Evolutionary conservation across 2,113 vertebrate genomes (phyloP), one percentile per base, ranked within the genome.

Genomic region (Myotis yumanensis): DNA sequence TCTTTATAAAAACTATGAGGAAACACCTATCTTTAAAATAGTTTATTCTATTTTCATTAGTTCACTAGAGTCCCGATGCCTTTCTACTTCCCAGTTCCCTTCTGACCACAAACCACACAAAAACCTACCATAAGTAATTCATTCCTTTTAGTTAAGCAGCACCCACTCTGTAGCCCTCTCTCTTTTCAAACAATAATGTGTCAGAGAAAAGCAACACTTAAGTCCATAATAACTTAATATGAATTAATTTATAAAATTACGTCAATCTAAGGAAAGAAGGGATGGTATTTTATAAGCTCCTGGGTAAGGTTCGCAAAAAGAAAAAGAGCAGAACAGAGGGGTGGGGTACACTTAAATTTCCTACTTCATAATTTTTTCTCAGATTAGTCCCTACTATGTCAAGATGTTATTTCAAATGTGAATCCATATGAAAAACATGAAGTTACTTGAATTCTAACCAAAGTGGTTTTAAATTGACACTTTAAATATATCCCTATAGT

Each of bases 401-500:
- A 59, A 59, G 7, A 51, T 77, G 57, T 35, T 77, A 90, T 69
- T 77, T 92, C 52, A 92, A 76, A 43, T 84, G 15, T 62, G 68
- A 92, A 66, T 83, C 59, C 25, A 10, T 22, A 59, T 30, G 15
- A 95, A 95, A 93, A 96, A 77, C 62, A 32, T 59, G 3, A 84
- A 95, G 37, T 77, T 77, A 79, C 9, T 12, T 95, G 76, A 87
- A 85, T 91, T 86, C 48, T 90, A 93, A 93, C 22, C 15, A 91
- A 20, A 71, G 18, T 86, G 23, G 0, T 72, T 93, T 69, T 64
- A 86, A 91, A 95, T 77, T 81, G 51, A 72, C 4, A 77, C 12
- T 23, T 72, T 66, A 69, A 94, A 82, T 46, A n/a, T 18, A 37
- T 35, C 43, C 79, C n/a, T 51, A 85, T 0, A 43, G 46, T 43